Conservation (phyloP, 2,113 vertebrate species). For the Chlorodrepanis virens region DNA sequence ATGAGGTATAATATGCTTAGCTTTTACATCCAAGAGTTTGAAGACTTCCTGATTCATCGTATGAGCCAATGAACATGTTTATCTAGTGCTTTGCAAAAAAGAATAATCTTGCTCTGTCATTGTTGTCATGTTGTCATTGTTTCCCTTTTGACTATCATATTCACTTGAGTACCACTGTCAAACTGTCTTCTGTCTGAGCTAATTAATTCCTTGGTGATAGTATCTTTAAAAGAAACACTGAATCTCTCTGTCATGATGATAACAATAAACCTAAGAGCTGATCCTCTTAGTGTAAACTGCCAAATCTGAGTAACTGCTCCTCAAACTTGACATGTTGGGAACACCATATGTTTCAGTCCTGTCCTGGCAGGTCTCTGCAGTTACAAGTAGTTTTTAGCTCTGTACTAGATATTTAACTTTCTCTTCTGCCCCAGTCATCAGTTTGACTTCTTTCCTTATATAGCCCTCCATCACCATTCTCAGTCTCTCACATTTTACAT, state of each 20-base stretch:
- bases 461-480: background rate
- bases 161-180: background rate
- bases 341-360: background rate
- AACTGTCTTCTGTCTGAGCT: background rate
- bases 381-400: background rate
- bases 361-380: background rate
- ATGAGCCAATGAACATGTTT: background rate
- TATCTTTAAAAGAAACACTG: background rate
- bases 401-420: background rate
- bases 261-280: background rate
- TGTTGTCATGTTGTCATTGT: background rate
- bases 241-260: background rate
- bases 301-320: background rate
- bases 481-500: background rate
- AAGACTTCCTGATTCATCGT: background rate
- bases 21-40: background rate
- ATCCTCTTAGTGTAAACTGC: background rate
- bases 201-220: background rate
- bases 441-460: background rate
- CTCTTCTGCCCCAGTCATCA: background rate
- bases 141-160: background rate
- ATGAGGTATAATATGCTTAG: background rate
- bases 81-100: background rate
- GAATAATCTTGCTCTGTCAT: background rate
- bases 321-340: background rate